Conservation (phyloP, 2,797 vertebrate species). For the Darevskia mixta region DNA sequence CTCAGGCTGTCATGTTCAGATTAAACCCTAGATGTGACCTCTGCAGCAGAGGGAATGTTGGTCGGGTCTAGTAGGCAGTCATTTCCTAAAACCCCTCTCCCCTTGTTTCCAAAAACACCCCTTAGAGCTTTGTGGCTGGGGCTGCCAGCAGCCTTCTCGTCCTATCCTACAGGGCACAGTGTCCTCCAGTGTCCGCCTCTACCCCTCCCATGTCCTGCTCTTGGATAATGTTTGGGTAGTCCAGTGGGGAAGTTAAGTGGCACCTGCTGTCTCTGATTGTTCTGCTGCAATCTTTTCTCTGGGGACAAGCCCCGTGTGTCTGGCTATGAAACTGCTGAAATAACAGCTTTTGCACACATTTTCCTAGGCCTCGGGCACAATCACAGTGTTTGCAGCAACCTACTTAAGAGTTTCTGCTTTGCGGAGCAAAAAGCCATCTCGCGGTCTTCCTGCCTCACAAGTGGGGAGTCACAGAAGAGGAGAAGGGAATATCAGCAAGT, state of each 20-base stretch:
- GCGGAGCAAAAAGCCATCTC: accelerated
- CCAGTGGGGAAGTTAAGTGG: neutral
- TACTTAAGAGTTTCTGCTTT: neutral
- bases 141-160: neutral
- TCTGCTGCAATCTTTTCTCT: neutral
- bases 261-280: neutral
- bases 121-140: neutral
- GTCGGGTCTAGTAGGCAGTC: neutral
- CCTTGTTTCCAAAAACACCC: neutral
- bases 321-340: accelerated
- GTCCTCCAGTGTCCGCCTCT: neutral
- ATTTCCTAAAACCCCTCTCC: neutral
- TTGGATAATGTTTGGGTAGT: accelerated
- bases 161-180: neutral
- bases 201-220: neutral
- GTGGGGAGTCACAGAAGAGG: accelerated
- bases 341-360: neutral
- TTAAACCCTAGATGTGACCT: neutral
- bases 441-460: neutral
- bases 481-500: neutral
- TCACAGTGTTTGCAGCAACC: neutral
- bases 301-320: neutral
- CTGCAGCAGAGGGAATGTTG: neutral
- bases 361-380: accelerated
- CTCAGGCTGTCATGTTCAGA: neutral